Evolutionary conservation across 2,113 vertebrate genomes (phyloP), one percentile per base, ranked within the genome.

Genomic region (Brachirus orientalis): DNA sequence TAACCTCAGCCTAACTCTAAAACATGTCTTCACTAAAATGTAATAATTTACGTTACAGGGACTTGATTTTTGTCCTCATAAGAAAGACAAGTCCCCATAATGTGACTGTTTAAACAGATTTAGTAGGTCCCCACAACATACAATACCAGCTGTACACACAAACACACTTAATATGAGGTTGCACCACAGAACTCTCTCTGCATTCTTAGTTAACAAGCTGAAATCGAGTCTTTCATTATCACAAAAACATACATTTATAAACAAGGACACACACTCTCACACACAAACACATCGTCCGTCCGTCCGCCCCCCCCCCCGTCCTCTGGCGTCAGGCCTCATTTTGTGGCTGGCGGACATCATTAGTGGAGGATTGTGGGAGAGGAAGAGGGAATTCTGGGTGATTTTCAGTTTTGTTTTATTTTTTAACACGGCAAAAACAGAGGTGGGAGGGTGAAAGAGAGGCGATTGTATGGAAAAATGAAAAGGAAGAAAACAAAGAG

Each of bases 311-410:
- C 14, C 58, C 36, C 58, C 8, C 52, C 40, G 56, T n/a, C 8
- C 69, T 60, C 66, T 71, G 66, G 76, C 88, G 82, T 82, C 87
- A 74, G 79, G 77, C 74, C 79, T 78, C 57, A 38, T 88, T 79
- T 77, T 71, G 84, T 41, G 84, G 85, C 69, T n/a, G 43, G 66
- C 37, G 63, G 63, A 86, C 80, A 62, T 77, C 71, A 75, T 80
- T 70, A 72, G 62, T 50, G 8, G 73, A 61, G 75, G 68, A 47
- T 72, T 86, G 63, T 65, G 78, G 77, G 73, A 72, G n/a, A 82
- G 65, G 78, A 56, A 61, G 43, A 63, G 72, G 59, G 72, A 58
- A 54, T 22, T 72, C 68, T 64, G 74, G 54, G 63, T 64, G 61
- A 57, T 80, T 80, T 71, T 52, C 28, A 4, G 28, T 4, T 43